phyloP scores from a whole-genome alignment of 2,888 invertebrate species.

The Hirtodrosophila alboralis region DNA sequence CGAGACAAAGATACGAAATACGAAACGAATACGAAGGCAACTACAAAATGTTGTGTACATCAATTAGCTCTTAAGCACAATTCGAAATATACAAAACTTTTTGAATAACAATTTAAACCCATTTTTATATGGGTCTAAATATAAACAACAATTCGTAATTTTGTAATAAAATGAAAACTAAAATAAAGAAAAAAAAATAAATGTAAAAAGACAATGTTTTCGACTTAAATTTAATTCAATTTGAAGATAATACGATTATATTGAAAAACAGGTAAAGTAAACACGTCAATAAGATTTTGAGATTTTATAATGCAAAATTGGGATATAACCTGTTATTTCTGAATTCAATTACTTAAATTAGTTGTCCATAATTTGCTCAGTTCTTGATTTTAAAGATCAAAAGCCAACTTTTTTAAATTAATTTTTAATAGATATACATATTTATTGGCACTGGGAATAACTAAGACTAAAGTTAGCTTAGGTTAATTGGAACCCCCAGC shows the following conservation, averaged over 20 bases:
- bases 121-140: constrained; percentile 71
- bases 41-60: constrained; percentile 44
- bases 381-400: too few relatives aligned
- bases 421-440: too few relatives aligned
- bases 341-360: too few relatives aligned
- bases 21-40: constrained; percentile 41
- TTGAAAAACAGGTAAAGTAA: too few relatives aligned
- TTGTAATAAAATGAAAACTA: constrained; percentile 60
- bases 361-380: too few relatives aligned
- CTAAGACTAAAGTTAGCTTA: too few relatives aligned
- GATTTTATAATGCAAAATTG: too few relatives aligned
- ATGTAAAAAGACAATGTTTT: constrained; percentile 37
- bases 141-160: constrained; percentile 56
- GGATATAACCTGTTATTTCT: too few relatives aligned
- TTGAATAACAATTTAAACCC: constrained; percentile 43
- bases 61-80: constrained; percentile 61
- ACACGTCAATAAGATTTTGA: too few relatives aligned
- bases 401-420: too few relatives aligned
- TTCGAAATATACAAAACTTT: constrained; percentile 49
- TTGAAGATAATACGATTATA: too few relatives aligned
- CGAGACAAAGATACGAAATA: constrained; percentile 35
- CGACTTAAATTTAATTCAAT: background rate
- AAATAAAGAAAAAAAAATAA: constrained; percentile 54
- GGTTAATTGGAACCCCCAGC: constrained; percentile 69
- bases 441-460: too few relatives aligned